Evolutionary conservation across 2,113 vertebrate species (phyloP), one percentile per base, ranked within the genome.

Genomic region (Orthonyx spaldingii): DNA sequence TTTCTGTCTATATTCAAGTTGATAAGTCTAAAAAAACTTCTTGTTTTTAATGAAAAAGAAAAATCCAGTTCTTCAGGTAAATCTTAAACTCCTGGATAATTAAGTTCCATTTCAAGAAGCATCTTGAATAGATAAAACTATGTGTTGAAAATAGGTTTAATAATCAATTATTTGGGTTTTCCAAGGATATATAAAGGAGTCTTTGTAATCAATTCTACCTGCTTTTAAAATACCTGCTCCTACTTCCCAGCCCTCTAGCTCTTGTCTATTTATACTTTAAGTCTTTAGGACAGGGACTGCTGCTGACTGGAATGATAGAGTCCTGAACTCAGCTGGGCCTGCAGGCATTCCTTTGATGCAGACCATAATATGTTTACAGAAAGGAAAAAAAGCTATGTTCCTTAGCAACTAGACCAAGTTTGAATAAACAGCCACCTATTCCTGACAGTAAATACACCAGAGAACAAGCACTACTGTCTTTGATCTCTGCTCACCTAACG

Each of bases 401-500:
- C 74, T 66, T 28, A 92, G 68, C 49, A 90, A 71, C 44, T 60
- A 74, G n/a, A 94, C 56, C 30, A 75, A 46, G 77, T 91, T 77
- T 92, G 74, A 96, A 94, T 93, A 94, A 90, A 60, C 56, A 97
- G 70, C 39, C 75, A 83, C 53, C 57, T 96, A 84, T 78, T 92
- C 90, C 88, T 42, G 77, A 65, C 64, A 91, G 63, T 79, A 95
- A 97, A 96, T 85, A 87, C 64, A 91, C 64, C 80, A 42, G 60
- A 72, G 82, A 93, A 91, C 39, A 86, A 87, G 82, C 37, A 66
- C 64, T 77, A 55, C 28, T 37, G 21, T 52, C 80, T 63, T 90
- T 79, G 93, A 85, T 96, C 96, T 95, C 41, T 70, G 70, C 87
- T 92, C 55, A 79, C 30, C 71, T 91, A 92, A 96, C 87, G 88